A percentile compares a stretch with the other conserved stretches of the same genome.
These are phyloP conservation scores for Phthorimaea operculella DNA, from an alignment of 1,140 invertebrate genomes.

Conservation along the genomic window DNA sequence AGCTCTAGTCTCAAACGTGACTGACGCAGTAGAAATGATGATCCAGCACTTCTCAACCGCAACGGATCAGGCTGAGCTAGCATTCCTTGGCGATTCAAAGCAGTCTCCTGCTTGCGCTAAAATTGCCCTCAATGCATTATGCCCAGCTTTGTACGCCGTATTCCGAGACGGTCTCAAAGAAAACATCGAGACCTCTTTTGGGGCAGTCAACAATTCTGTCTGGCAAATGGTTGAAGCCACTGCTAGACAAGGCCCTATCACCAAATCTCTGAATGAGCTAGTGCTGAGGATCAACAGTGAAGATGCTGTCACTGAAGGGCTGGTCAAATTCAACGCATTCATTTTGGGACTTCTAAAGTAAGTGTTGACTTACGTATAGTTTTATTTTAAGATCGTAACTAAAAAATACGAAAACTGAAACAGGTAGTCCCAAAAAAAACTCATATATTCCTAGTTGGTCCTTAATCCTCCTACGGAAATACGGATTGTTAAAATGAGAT, in stretches of 20 bases:
- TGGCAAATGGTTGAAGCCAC: slow-evolving; percentile 91
- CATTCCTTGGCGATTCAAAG: slow-evolving; percentile 66
- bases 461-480: too few relatives aligned
- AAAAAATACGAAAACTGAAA: too few relatives aligned
- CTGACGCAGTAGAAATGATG: slow-evolving; percentile 75
- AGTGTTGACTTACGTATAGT: slow-evolving; percentile 41
- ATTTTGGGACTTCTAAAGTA: slow-evolving; percentile 90
- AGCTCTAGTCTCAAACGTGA: slow-evolving; percentile 74
- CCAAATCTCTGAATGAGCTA: slow-evolving; percentile 86
- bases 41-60: slow-evolving; percentile 70
- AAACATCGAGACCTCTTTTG: slow-evolving; percentile 85
- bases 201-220: slow-evolving; percentile 86
- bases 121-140: slow-evolving; percentile 78
- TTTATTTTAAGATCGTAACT: neutral
- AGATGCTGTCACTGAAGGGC: slow-evolving; percentile 83
- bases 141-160: slow-evolving; percentile 86
- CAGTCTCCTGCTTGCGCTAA: slow-evolving; percentile 74
- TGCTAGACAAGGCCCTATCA: slow-evolving; percentile 86
- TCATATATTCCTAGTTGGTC: too few relatives aligned
- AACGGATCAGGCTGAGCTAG: slow-evolving; percentile 68
- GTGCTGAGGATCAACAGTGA: slow-evolving; percentile 87
- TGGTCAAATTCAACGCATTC: slow-evolving; percentile 91
- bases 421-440: too few relatives aligned
- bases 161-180: slow-evolving; percentile 86
- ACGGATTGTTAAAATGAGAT: too few relatives aligned